Evolutionary conservation across 92 coral and sea anemone species (phyloP), one percentile per base, ranked within the genome.

Genomic region (Desmophyllum pertusum): DNA sequence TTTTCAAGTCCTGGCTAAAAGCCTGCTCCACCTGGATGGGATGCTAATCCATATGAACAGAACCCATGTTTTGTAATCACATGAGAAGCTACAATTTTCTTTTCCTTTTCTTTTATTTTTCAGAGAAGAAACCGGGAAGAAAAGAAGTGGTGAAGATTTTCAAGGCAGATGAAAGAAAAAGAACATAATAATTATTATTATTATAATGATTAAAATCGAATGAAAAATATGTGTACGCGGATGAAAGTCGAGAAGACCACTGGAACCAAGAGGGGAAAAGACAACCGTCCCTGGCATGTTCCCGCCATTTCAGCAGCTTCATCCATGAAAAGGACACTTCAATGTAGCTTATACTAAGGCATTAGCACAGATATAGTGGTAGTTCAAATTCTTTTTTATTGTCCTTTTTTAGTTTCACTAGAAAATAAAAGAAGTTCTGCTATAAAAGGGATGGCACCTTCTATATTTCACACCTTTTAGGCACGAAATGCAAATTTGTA

Each of bases 81-180:
- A 3, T 55, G 63, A 23, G 31, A 75, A 35, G 21, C 27, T 30
- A 11, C 37, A 23, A 11, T 63, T 19, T 17, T 18, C 4, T 38
- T 13, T n/a, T 27, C 31, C 21, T 52, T 37, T 53, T 67, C 33
- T 48, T 37, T 53, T 67, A n/a, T 48, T 10, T 25, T 84, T 55
- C 48, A 93, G 97, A 82, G 93, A 91, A 77, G 88, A 83, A 37
- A 78, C 91, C 10, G 93, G 87, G 11, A 93, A 84, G 76, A 93
- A 93, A 80, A 86, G 97, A 66, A 85, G 94, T 40, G 91, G 94
- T 67, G 97, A 93, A 42, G 97, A 93, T 33, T 73, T 86, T 53
- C 93, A 93, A 46, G 94, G 97, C 53, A 82, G 86, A 72, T 82
- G 61, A 71, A 43, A n/a, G n/a, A n/a, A 51, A 79, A 31, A 18